These are phyloP conservation scores for Mythimna pallens DNA, from an alignment of 2,888 invertebrate genomes.

Conservation along the genomic window DNA sequence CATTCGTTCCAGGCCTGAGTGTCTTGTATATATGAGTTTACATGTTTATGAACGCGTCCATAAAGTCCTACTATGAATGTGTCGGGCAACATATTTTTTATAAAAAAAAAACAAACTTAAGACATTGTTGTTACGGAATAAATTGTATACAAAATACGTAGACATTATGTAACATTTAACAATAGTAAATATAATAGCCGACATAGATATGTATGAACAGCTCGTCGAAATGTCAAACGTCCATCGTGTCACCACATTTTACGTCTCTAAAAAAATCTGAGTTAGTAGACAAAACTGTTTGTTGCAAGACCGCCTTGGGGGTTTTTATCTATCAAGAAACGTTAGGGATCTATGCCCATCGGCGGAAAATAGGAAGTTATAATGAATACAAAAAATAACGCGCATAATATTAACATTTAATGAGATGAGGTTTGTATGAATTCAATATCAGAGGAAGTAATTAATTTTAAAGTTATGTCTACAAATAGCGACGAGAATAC, in stretches of 20 bases:
- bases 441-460: constrained; percentile 63
- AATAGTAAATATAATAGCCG: neutral
- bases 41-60: too few relatives aligned
- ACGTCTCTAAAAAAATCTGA: constrained; percentile 10
- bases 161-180: neutral
- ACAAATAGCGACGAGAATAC: constrained; percentile 34
- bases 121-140: neutral
- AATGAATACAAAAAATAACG: constrained; percentile 51
- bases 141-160: neutral
- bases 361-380: constrained; percentile 61
- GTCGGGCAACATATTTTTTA: too few relatives aligned
- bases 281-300: constrained; percentile 10
- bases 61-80: too few relatives aligned
- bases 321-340: constrained; percentile 49
- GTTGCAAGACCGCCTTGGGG: constrained; percentile 40
- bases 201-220: neutral
- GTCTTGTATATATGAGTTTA: too few relatives aligned
- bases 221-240: neutral
- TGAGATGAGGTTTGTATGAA: constrained; percentile 56
- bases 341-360: constrained; percentile 47
- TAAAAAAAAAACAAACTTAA: neutral
- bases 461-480: constrained; percentile 57
- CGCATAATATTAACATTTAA: constrained; percentile 60
- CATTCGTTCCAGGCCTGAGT: too few relatives aligned
- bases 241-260: neutral